Percentiles rank a stretch among this genome's conserved stretches.
Conservation (phyloP, 2,113 vertebrate genomes). For the Odocoileus virginianus region DNA sequence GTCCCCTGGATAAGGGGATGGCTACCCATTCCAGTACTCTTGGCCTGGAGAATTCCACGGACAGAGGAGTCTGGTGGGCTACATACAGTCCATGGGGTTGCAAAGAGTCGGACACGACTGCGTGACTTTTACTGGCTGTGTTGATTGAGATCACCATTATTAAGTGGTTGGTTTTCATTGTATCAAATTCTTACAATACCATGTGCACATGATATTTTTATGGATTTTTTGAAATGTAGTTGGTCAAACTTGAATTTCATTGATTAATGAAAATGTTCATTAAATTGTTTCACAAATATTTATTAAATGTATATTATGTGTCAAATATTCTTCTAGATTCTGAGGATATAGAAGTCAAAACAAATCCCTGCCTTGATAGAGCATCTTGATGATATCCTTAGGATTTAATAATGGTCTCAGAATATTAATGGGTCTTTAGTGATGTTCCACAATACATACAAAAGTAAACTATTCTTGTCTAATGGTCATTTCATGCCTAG, state of each 20-base stretch:
- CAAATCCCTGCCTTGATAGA: not conserved
- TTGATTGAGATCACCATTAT: not conserved
- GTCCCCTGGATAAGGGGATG: too few species aligned
- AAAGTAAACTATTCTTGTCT: not conserved
- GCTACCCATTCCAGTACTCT: too few species aligned
- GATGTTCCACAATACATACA: not conserved
- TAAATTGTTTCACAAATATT: conserved; percentile 1
- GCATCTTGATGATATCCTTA: not conserved
- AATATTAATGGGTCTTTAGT: not conserved
- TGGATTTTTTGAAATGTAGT: not conserved
- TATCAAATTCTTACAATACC: not conserved
- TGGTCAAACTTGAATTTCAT: not conserved
- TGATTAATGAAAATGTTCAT: not conserved
- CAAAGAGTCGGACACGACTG: too few species aligned
- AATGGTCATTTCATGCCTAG: not conserved
- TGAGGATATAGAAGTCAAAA: not conserved
- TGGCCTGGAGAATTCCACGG: too few species aligned
- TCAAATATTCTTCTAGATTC: not conserved
- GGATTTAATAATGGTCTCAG: not conserved
- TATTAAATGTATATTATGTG: not conserved
- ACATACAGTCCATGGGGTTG: too few species aligned
- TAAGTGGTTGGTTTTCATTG: not conserved
- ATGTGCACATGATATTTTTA: not conserved
- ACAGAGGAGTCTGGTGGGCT: too few species aligned
- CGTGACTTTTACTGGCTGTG: too few species aligned